Conservation (phyloP, 1,140 invertebrate species). For the Drosophila kohkoa region DNA sequence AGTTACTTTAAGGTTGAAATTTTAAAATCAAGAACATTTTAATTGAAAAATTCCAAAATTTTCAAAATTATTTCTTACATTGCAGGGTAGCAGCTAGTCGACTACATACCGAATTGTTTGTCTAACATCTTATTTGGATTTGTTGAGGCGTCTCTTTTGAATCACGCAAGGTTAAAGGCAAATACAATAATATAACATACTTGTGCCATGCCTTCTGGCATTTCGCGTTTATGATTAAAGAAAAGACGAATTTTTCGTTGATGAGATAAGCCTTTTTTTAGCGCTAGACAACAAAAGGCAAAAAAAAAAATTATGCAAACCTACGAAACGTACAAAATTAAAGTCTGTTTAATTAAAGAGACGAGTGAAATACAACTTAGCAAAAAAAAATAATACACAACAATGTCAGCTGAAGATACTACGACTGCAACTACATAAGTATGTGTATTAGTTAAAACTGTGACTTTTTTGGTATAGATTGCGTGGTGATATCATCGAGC, state of each 20-base stretch:
- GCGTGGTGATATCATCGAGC: conserved; percentile 46
- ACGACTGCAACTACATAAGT: background rate
- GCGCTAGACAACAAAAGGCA: conserved; percentile 13
- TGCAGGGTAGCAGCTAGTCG: conserved; percentile 6
- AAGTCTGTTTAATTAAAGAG: conserved; percentile 53
- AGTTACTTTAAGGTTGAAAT: no score
- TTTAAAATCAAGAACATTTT: no score
- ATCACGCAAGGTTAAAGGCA: conserved; percentile 50
- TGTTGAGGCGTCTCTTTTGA: conserved; percentile 26
- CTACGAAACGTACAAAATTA: conserved; percentile 22
- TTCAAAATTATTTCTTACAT: no score
- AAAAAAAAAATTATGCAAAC: conserved; percentile 18
- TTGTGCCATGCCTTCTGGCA: conserved; percentile 32
- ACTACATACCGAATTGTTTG: background rate
- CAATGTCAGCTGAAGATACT: conserved; percentile 15
- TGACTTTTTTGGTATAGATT: conserved; percentile 15
- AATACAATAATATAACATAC: conserved; percentile 24
- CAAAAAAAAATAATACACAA: no score
- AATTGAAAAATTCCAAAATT: no score
- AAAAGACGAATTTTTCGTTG: conserved; percentile 60
- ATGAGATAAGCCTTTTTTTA: conserved; percentile 63
- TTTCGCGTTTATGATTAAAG: conserved; percentile 60
- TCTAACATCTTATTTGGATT: conserved; percentile 23
- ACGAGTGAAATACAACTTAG: background rate
- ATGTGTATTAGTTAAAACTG: background rate